Evolutionary conservation across 1,140 invertebrate genomes (phyloP).

Genomic region (Zaprionus gabonicus): DNA sequence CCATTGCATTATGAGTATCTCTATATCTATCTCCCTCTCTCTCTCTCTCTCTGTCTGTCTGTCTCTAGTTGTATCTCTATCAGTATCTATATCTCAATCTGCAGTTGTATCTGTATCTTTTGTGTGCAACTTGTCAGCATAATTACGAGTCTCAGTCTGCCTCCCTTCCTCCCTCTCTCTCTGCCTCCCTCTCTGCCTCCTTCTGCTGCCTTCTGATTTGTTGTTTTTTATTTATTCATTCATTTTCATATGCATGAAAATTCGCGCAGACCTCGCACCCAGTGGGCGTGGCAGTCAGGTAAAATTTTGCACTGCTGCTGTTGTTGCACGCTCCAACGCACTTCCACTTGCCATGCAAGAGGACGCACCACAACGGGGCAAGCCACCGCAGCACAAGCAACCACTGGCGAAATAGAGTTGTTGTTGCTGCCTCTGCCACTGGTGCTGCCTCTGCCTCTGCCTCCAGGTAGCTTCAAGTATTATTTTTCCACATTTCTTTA

Average conservation of each 20-base stretch:
- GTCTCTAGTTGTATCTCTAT: not conserved
- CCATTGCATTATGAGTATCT: conserved; percentile 59
- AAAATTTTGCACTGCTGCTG: conserved; percentile 40
- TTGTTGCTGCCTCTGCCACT: conserved; percentile 9
- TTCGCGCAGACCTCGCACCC: conserved; percentile 7
- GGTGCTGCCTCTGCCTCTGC: conserved; percentile 3
- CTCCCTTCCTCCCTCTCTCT: not conserved
- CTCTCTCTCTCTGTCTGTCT: not conserved
- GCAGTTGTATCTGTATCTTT: conserved; percentile 44
- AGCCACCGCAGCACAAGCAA: conserved; percentile 44
- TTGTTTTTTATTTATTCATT: conserved; percentile 23
- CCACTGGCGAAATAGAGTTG: conserved; percentile 68
- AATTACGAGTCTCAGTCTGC: conserved; percentile 57
- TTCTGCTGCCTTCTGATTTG: conserved; percentile 25
- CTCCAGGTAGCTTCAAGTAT: conserved; percentile 69
- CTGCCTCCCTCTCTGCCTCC: rapidly evolving
- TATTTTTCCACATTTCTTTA: conserved; percentile 79
- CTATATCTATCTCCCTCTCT: conserved; percentile 17
- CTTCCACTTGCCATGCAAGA: conserved; percentile 76
- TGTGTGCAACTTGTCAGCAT: conserved; percentile 74
- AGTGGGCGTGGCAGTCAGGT: conserved; percentile 56
- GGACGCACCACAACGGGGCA: conserved; percentile 2
- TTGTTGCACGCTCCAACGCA: conserved; percentile 75
- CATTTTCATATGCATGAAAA: conserved; percentile 44
- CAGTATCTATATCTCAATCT: conserved; percentile 21